Evolutionary conservation across 2,888 invertebrate species (phyloP).

Genomic region (Melipona beecheii): DNA sequence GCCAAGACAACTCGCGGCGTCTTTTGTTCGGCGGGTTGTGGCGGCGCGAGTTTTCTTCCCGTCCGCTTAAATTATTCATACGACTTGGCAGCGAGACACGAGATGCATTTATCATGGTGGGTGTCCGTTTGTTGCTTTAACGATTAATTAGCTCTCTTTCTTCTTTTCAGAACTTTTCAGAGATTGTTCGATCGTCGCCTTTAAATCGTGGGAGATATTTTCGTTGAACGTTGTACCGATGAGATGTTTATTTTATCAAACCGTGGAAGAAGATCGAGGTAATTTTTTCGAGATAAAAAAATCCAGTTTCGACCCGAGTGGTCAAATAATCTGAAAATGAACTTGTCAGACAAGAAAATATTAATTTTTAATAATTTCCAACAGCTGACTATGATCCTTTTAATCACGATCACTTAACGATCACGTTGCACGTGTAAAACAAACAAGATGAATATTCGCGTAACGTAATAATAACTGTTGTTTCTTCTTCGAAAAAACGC

Average conservation of each 20-base stretch:
- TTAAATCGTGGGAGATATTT: too few species aligned
- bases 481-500: neutral
- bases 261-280: too few species aligned
- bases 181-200: too few species aligned
- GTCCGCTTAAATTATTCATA: constrained; percentile 5
- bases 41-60: neutral
- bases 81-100: neutral
- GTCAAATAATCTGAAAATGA: too few species aligned
- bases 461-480: neutral
- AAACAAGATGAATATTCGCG: neutral
- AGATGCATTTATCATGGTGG: neutral
- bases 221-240: too few species aligned
- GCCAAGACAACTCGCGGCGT: neutral
- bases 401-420: neutral
- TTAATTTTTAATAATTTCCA: neutral
- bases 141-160: neutral
- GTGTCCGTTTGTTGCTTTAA: neutral
- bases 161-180: too few species aligned
- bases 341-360: too few species aligned
- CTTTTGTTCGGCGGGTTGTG: neutral
- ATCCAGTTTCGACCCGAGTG: too few species aligned
- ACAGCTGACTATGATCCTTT: neutral
- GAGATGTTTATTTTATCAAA: too few species aligned
- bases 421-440: neutral
- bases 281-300: too few species aligned